Evolutionary conservation across 2,888 invertebrate species (phyloP).

Genomic region (Nephrotoma appendiculata): DNA sequence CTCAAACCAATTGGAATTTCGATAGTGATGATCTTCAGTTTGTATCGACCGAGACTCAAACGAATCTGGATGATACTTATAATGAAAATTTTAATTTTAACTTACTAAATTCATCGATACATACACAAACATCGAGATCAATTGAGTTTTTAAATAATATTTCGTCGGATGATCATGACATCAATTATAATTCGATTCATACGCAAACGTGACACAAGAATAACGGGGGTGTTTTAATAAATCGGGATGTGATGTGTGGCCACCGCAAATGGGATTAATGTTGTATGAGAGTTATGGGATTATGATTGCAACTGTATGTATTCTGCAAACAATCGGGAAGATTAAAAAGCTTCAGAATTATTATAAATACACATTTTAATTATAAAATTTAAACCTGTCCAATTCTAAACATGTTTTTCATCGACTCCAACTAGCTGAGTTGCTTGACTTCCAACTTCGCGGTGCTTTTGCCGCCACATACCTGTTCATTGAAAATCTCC

Average conservation of each 20-base stretch:
- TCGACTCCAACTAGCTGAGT: no score
- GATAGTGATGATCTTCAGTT: slow-evolving; percentile 18
- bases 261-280: not conserved
- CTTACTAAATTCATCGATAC: not conserved
- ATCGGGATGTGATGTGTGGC: not conserved
- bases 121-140: not conserved
- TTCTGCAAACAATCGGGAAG: not conserved
- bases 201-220: not conserved
- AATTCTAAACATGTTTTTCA: no score
- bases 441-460: no score
- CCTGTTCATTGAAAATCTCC: no score
- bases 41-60: slow-evolving; percentile 45
- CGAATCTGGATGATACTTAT: slow-evolving; percentile 18
- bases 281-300: not conserved
- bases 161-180: not conserved
- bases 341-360: not conserved
- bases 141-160: not conserved
- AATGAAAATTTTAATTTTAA: slow-evolving; percentile 8
- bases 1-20: slow-evolving; percentile 41
- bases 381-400: no score
- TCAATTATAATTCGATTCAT: not conserved
- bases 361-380: no score
- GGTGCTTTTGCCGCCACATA: no score
- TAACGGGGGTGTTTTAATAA: not conserved
- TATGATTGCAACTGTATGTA: not conserved